These are phyloP conservation scores for Sciurus niger DNA, from an alignment of 2,113 vertebrate genomes.

Conservation along the genomic window DNA sequence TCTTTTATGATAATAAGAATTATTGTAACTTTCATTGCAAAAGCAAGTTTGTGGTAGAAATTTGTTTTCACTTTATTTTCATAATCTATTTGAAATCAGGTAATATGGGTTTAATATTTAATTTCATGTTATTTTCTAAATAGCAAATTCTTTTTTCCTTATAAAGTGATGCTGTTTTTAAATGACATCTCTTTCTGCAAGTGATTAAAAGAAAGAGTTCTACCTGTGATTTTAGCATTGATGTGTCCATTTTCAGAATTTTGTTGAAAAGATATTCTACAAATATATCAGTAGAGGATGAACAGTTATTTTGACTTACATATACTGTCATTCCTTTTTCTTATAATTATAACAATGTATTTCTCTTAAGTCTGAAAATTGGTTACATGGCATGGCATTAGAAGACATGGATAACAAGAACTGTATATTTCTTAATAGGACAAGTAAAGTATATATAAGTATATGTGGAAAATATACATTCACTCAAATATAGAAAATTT, in stretches of 20 bases:
- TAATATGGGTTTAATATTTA: not conserved
- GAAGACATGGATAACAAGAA: not conserved
- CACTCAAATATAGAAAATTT: not conserved
- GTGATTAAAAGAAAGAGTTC: not conserved
- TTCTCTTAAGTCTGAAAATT: not conserved
- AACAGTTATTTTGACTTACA: not conserved
- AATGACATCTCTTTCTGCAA: not conserved
- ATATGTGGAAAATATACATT: not conserved
- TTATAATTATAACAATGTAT: not conserved
- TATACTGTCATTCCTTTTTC: not conserved
- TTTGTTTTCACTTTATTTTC: not conserved
- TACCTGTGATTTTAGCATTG: not conserved
- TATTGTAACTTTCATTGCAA: not conserved
- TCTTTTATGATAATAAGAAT: not conserved
- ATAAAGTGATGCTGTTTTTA: not conserved
- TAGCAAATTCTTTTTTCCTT: not conserved
- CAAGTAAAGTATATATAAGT: not conserved
- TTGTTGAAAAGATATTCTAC: not conserved
- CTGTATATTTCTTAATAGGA: not conserved
- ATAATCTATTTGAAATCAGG: not conserved
- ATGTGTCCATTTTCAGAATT: not conserved
- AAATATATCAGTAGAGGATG: not conserved
- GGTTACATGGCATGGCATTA: not conserved
- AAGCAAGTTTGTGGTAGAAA: not conserved
- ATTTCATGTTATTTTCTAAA: slow-evolving; percentile 18